Percentiles rank a stretch among this genome's conserved stretches.
phyloP scores from a whole-genome alignment of 2,797 vertebrate species.

The Taeniopygia guttata region DNA sequence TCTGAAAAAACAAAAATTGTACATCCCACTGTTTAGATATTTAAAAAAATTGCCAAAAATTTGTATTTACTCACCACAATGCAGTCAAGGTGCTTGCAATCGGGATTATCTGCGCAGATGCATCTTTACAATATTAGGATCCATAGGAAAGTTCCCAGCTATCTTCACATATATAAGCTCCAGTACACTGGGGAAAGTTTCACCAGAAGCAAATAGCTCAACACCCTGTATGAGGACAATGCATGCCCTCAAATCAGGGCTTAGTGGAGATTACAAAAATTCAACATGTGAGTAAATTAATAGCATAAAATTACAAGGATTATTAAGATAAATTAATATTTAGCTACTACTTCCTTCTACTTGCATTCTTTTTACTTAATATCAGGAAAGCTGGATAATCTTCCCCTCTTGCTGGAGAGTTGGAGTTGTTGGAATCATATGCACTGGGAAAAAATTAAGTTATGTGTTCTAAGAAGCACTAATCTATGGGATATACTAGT shows the following conservation, averaged over 20 bases:
- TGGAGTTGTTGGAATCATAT: neutral
- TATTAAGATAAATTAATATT: neutral
- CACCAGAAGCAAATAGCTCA: neutral
- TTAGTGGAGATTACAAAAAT: neutral
- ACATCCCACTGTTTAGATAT: neutral
- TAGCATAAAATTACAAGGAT: neutral
- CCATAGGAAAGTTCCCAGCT: neutral
- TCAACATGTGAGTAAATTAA: neutral
- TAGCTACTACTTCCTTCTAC: neutral
- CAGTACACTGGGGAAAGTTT: neutral
- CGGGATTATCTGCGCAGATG: neutral
- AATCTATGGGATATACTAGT: neutral
- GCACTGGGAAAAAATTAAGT: neutral
- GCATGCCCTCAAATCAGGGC: neutral
- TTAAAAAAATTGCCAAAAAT: neutral
- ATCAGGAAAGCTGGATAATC: neutral
- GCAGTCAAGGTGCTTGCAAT: neutral
- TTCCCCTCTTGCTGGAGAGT: neutral
- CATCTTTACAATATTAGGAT: neutral
- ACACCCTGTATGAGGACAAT: neutral
- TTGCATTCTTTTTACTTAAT: neutral
- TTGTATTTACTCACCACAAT: neutral
- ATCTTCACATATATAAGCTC: neutral
- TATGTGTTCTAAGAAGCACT: neutral
- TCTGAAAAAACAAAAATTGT: neutral